Evolutionary conservation across 2,888 invertebrate genomes (phyloP).

Genomic region (Hypsopygia costalis): DNA sequence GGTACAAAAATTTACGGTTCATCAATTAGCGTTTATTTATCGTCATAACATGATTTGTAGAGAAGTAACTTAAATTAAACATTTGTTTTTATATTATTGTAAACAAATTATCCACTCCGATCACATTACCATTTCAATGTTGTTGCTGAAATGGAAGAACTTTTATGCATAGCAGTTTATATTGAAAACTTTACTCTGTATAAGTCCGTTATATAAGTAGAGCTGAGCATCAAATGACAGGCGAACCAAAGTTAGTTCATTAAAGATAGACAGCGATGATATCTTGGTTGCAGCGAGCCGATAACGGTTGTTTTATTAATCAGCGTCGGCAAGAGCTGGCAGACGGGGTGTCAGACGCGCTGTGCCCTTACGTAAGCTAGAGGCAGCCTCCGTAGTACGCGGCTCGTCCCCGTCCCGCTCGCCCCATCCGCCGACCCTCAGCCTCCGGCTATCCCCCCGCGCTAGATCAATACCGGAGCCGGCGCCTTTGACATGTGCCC

Average conservation of each 20-base stretch:
- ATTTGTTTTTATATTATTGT: no score
- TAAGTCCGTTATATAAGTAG: slow-evolving; percentile 19
- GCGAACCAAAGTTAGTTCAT: slow-evolving; percentile 42
- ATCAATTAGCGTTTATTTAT: no score
- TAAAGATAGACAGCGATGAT: slow-evolving; percentile 46
- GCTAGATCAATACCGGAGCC: slow-evolving; percentile 77
- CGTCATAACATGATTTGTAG: no score
- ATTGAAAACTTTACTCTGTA: neutral
- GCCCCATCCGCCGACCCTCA: slow-evolving; percentile 17
- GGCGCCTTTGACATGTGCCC: slow-evolving; percentile 78
- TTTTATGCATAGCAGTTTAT: neutral
- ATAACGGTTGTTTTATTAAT: slow-evolving; percentile 71
- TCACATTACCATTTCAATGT: no score
- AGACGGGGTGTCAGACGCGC: slow-evolving; percentile 74
- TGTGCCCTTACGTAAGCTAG: slow-evolving; percentile 71
- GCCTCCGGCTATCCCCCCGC: slow-evolving; percentile 30
- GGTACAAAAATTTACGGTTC: no score
- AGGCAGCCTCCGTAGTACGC: slow-evolving; percentile 65
- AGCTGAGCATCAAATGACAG: slow-evolving; percentile 18
- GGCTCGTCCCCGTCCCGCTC: slow-evolving; percentile 16
- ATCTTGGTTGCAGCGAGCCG: slow-evolving; percentile 52
- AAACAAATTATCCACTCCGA: no score
- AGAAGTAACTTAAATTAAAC: no score
- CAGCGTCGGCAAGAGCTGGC: slow-evolving; percentile 48
- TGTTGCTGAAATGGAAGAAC: no score